Evolutionary conservation across 2,888 invertebrate genomes (phyloP), one percentile per base, ranked within the genome.

Genomic region (Mesorhabditis belari): DNA sequence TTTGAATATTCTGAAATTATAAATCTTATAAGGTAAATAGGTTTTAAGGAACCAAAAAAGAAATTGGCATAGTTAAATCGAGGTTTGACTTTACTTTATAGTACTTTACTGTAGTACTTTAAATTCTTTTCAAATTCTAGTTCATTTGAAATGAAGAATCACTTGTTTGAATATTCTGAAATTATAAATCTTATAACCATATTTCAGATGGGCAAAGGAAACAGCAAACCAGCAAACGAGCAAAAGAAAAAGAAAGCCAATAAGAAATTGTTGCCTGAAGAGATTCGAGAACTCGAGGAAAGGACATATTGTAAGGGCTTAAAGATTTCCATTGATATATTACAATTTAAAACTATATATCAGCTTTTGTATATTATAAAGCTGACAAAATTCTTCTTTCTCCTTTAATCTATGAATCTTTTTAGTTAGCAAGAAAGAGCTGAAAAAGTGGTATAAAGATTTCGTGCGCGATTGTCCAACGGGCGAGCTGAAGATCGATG

Each of bases 391-490:
- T 57, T 25, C 25, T 9, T 50, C 17, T 49, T 56, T 56, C 35
- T 49, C 49, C 26, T 17, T 29, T 6, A 28, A 12, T 55, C 24
- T 51, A 25, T 5, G 27, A 28, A 58, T 29, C 35, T 44, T 81
- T 81, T 65, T 77, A 83, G 82, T 83, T 69, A 75, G 80, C 55
- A 77, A 77, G 61, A 81, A 81, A 65, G 83, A 83, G 66, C 65
- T 83, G 35, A 79, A 80, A 61, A 82, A 82, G 67, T 83, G 83
- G 83, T 81, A 83, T 74, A 81, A 81, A 75, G 83, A 84, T 69
- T 84, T 84, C 70, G 81, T 84, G 65, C 74, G 82, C 50, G 84
- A 84, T 63, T 84, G 83, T 74, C 83, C 83, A 2, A 81, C 79
- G 61, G 84, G 84, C 12, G 80, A 82, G 35, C 71, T 84, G 51